Conservation (phyloP, 2,888 invertebrate genomes). For the Drosophila helvetica region DNA sequence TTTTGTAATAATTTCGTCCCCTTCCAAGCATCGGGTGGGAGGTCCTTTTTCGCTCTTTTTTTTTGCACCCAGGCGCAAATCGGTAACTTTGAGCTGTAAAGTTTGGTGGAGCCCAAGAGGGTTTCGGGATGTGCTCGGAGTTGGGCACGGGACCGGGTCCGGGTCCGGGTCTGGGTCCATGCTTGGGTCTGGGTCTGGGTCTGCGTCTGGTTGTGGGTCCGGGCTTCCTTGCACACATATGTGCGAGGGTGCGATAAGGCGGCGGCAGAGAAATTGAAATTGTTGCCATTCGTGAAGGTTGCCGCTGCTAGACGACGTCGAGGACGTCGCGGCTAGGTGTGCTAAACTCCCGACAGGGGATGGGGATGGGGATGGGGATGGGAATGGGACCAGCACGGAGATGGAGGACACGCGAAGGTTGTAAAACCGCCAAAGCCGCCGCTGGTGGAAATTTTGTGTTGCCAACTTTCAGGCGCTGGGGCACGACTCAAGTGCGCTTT, state of each 20-base stretch:
- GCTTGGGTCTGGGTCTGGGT: conserved; percentile 23
- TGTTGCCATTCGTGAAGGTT: conserved; percentile 80
- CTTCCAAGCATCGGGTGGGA: conserved; percentile 13
- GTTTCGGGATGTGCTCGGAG: conserved; percentile 13
- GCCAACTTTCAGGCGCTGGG: conserved; percentile 72
- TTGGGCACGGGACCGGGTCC: conserved; percentile 36
- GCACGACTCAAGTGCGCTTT: conserved; percentile 76
- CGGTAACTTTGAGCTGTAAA: conserved; percentile 76
- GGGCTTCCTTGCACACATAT: conserved; percentile 59
- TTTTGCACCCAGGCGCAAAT: conserved; percentile 71
- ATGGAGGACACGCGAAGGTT: conserved; percentile 69
- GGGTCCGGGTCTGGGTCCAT: conserved; percentile 18
- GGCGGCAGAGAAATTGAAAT: conserved; percentile 80
- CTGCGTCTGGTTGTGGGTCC: conserved; percentile 7
- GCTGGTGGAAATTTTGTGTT: conserved; percentile 69
- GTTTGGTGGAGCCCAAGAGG: conserved; percentile 58
- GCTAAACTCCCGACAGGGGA: conserved; percentile 44
- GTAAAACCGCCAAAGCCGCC: conserved; percentile 76
- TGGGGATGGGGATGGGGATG: not conserved
- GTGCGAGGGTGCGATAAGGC: conserved; percentile 78
- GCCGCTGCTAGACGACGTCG: conserved; percentile 71
- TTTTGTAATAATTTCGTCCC: conserved; percentile 70
- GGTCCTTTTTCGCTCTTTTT: conserved; percentile 18
- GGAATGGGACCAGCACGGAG: conserved; percentile 20
- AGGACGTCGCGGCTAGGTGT: conserved; percentile 66